Percentiles rank a stretch among this genome's conserved stretches.
phyloP scores from a whole-genome alignment of 2,797 vertebrate species.

The Leucoraja ocellata region DNA sequence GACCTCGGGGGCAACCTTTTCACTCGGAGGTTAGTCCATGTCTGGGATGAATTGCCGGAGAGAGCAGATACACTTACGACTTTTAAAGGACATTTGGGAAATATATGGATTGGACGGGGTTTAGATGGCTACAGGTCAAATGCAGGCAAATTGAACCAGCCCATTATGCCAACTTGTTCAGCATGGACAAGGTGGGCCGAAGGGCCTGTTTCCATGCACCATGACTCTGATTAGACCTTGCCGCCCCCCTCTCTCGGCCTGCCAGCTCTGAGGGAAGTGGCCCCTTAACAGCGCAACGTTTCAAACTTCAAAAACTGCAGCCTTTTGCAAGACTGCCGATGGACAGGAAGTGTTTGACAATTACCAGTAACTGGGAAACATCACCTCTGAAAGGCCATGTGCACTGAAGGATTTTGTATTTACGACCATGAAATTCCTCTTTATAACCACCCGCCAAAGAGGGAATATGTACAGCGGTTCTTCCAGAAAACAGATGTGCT shows the following conservation, averaged over 20 bases:
- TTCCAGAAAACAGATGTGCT: not conserved
- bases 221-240: no score
- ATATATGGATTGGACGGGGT: no score
- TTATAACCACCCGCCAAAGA: not conserved
- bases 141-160: no score
- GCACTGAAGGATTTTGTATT: not conserved
- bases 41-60: no score
- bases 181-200: no score
- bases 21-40: no score
- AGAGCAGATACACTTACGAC: no score
- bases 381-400: not conserved
- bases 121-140: no score
- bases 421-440: not conserved
- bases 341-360: not conserved
- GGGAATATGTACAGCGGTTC: not conserved
- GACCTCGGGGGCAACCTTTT: no score
- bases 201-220: no score
- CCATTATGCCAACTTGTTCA: no score
- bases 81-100: no score
- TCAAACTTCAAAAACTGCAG: not conserved
- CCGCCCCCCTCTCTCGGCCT: not conserved
- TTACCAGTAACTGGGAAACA: conserved; percentile 12
- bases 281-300: not conserved
- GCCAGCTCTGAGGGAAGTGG: not conserved
- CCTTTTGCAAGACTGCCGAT: not conserved